Percentiles rank a stretch among this genome's conserved stretches.
These are phyloP conservation scores for Sarcophaga caerulescens DNA, from an alignment of 2,888 invertebrate species.

Conservation along the genomic window DNA sequence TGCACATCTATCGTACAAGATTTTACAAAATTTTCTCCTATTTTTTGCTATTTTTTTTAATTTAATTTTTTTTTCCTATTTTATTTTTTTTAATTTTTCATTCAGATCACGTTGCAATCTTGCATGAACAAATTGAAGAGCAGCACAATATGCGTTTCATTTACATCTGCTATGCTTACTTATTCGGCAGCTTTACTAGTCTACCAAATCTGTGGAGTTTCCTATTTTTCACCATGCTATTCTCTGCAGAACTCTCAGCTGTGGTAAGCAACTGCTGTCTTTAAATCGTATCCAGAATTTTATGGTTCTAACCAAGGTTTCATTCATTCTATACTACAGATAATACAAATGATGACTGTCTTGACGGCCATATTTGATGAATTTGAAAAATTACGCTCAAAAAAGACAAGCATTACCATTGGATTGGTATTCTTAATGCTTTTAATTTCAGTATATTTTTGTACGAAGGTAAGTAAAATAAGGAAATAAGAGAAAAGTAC, in stretches of 20 bases:
- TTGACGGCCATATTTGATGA: slow-evolving; percentile 79
- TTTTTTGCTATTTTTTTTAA: no score
- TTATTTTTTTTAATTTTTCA: background rate
- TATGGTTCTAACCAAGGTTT: background rate
- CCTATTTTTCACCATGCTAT: slow-evolving; percentile 89
- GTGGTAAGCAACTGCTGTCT: slow-evolving; percentile 83
- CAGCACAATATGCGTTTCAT: slow-evolving; percentile 77
- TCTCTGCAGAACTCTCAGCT: slow-evolving; percentile 88
- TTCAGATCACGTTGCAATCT: slow-evolving; percentile 76
- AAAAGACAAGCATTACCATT: slow-evolving; percentile 72
- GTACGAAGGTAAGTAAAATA: slow-evolving; percentile 75
- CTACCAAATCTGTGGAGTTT: slow-evolving; percentile 85
- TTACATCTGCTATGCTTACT: slow-evolving; percentile 75
- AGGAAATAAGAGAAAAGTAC: no score
- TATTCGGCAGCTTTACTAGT: slow-evolving; percentile 76
- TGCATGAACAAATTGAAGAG: slow-evolving; percentile 75
- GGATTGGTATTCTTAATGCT: slow-evolving; percentile 70
- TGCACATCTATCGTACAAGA: no score
- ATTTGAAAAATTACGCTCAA: slow-evolving; percentile 74
- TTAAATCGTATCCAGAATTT: background rate
- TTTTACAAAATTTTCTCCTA: background rate
- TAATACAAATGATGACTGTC: slow-evolving; percentile 77
- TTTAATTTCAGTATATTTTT: slow-evolving; percentile 75
- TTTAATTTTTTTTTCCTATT: no score
- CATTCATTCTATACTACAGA: slow-evolving; percentile 67